These are phyloP conservation scores for Ruditapes philippinarum DNA, from an alignment of 1,140 invertebrate species.

Conservation along the genomic window DNA sequence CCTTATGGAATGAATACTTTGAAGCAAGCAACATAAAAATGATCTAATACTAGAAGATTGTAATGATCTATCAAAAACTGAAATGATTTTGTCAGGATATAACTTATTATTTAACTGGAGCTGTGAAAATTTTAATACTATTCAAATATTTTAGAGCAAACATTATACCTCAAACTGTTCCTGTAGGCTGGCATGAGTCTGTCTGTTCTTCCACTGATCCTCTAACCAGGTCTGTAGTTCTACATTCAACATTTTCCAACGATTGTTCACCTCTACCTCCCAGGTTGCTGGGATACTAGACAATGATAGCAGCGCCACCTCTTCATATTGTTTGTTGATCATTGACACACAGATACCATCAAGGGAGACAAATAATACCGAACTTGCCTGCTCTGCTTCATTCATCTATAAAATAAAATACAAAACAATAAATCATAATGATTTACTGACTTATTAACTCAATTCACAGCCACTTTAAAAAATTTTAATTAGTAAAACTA, in stretches of 20 bases:
- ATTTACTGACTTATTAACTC: no score
- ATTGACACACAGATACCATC: slow-evolving; percentile 91
- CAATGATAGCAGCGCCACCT: slow-evolving; percentile 90
- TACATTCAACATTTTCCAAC: slow-evolving; percentile 92
- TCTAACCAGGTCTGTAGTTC: slow-evolving; percentile 94
- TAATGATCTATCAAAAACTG: no score
- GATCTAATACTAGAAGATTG: no score
- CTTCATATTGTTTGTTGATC: slow-evolving; percentile 87
- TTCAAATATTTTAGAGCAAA: no score
- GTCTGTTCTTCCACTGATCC: slow-evolving; percentile 91
- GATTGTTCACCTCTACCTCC: slow-evolving; percentile 93
- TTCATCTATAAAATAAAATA: slow-evolving; percentile 90
- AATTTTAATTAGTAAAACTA: no score
- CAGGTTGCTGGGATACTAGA: slow-evolving; percentile 91
- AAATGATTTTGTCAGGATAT: no score
- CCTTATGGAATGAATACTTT: no score
- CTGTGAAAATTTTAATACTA: no score
- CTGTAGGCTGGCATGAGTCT: slow-evolving; percentile 92
- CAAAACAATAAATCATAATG: no score
- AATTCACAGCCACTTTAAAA: no score
- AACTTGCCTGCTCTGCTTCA: slow-evolving; percentile 91
- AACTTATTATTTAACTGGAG: no score
- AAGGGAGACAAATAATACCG: slow-evolving; percentile 91
- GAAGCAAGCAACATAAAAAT: no score
- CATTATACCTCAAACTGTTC: slow-evolving; percentile 88